These are phyloP conservation scores for Sarcophaga subvicina DNA, from an alignment of 2,888 invertebrate genomes.

Conservation along the genomic window DNA sequence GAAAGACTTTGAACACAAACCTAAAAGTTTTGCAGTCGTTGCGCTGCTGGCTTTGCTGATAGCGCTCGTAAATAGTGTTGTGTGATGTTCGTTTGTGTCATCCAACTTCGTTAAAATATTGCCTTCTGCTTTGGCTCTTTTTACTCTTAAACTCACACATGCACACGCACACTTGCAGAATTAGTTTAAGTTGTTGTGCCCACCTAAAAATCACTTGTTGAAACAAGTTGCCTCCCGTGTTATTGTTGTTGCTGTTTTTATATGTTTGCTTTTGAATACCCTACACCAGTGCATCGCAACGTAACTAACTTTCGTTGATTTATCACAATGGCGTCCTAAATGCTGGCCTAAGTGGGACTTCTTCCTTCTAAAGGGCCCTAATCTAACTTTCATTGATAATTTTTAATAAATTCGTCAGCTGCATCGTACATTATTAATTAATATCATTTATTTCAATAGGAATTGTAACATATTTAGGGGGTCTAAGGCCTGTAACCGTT, in stretches of 20 bases:
- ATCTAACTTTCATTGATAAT: no score
- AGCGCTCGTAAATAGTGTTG: not conserved
- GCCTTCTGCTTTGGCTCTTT: not conserved
- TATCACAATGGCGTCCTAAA: no score
- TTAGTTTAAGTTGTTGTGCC: not conserved
- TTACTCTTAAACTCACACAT: no score
- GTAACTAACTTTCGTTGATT: no score
- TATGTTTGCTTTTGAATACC: conserved; percentile 9
- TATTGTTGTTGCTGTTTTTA: conserved; percentile 18
- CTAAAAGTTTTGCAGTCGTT: conserved; percentile 10
- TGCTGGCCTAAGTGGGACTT: no score
- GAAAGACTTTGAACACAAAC: conserved; percentile 75
- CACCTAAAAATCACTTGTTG: conserved; percentile 64
- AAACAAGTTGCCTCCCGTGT: conserved; percentile 57
- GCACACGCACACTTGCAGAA: not conserved
- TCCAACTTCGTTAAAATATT: conserved; percentile 9
- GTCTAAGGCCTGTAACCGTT: no score
- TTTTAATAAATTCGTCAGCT: no score
- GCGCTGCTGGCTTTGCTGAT: not conserved
- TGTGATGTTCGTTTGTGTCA: not conserved
- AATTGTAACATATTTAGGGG: no score
- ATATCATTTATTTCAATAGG: no score
- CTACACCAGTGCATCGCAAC: no score
- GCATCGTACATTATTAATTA: no score
- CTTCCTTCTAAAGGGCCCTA: no score